Evolutionary conservation across 2,113 vertebrate species (phyloP).

Genomic region (Uropsilus gracilis): DNA sequence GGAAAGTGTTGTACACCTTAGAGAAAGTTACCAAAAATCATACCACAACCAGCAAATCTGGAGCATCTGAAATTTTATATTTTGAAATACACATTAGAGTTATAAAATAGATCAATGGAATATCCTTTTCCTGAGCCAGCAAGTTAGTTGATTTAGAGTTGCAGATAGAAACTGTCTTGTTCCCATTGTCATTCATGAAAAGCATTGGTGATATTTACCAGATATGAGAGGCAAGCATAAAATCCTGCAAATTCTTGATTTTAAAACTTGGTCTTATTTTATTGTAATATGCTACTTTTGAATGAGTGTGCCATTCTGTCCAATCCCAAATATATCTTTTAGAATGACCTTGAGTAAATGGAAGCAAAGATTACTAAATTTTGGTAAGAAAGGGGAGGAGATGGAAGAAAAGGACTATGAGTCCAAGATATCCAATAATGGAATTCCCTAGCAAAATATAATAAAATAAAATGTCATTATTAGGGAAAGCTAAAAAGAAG

Average conservation of each 20-base stretch:
- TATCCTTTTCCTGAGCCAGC: not conserved
- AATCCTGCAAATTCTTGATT: not conserved
- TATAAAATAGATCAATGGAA: not conserved
- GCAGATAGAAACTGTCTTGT: not conserved
- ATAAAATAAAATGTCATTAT: not conserved
- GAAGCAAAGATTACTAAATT: not conserved
- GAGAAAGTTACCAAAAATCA: slow-evolving; percentile 28
- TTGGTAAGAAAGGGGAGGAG: not conserved
- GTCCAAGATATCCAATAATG: not conserved
- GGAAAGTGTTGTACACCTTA: not conserved
- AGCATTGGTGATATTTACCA: not conserved
- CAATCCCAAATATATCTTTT: not conserved
- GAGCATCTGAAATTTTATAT: not conserved
- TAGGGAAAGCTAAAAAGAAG: not conserved
- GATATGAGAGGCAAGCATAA: not conserved
- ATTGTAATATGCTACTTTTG: not conserved
- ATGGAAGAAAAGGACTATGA: not conserved
- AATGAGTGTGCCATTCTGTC: not conserved
- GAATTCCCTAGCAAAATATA: not conserved
- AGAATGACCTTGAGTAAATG: not conserved
- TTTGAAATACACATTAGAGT: not conserved
- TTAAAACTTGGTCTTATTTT: not conserved
- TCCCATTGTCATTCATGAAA: not conserved
- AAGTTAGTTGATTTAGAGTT: not conserved
- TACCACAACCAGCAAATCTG: slow-evolving; percentile 1